phyloP scores from a whole-genome alignment of 1,140 invertebrate genomes.

The Hylaeus anthracinus region DNA sequence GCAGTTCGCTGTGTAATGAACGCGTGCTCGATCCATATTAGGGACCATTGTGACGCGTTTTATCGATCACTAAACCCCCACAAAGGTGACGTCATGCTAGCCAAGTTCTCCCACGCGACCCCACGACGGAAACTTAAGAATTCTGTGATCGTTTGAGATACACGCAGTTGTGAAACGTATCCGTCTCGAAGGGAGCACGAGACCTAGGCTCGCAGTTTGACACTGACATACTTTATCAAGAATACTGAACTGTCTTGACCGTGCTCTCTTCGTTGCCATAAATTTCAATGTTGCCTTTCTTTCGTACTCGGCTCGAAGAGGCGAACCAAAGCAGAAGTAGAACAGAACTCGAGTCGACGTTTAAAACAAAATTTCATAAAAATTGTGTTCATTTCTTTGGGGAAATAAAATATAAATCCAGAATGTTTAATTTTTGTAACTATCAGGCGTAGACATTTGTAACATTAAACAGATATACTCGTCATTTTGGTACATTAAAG shows the following conservation, averaged over 20 bases:
- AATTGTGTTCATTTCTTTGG: no score
- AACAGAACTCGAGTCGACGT: no score
- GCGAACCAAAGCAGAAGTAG: no score
- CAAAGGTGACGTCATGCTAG: constrained; percentile 65
- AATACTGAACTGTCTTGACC: constrained; percentile 32
- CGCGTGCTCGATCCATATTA: constrained; percentile 59
- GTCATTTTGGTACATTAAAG: no score
- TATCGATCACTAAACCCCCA: constrained; percentile 63
- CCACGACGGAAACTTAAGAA: constrained; percentile 31
- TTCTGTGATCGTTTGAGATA: constrained; percentile 36
- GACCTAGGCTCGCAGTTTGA: constrained; percentile 39
- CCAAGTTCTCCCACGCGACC: constrained; percentile 61
- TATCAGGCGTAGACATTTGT: no score
- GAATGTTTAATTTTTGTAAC: no score
- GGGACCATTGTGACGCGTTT: constrained; percentile 62
- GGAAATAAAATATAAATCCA: no score
- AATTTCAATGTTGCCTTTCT: background rate
- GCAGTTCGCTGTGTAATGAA: background rate
- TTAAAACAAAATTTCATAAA: no score
- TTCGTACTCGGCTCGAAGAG: no score
- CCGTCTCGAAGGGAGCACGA: constrained; percentile 32
- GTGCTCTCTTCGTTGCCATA: background rate
- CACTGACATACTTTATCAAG: constrained; percentile 70
- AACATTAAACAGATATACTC: no score
- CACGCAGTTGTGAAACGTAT: constrained; percentile 17